Conservation (phyloP, 92 coral and sea anemone genomes). For the Nematostella vectensis region DNA sequence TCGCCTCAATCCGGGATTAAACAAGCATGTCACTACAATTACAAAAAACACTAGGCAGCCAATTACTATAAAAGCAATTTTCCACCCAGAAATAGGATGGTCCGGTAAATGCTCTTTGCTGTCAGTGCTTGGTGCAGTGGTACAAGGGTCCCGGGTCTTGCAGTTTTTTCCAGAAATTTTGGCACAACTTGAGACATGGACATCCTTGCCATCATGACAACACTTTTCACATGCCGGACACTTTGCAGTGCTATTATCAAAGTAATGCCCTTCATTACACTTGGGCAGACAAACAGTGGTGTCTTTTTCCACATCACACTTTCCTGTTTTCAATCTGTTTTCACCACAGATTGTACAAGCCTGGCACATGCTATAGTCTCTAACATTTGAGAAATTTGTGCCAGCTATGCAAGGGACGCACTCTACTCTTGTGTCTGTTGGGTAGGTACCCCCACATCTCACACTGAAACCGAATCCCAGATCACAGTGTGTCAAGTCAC, state of each 20-base stretch:
- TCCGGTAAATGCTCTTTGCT: too few relatives aligned
- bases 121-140: too few relatives aligned
- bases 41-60: neutral
- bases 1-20: too few relatives aligned
- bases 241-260: neutral
- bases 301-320: neutral
- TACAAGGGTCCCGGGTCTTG: too few relatives aligned
- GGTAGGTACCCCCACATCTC: neutral
- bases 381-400: neutral
- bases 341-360: neutral
- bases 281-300: neutral
- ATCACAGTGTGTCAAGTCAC: neutral
- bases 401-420: neutral
- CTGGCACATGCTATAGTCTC: neutral
- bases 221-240: neutral
- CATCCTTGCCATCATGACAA: neutral
- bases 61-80: neutral
- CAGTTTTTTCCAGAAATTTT: neutral
- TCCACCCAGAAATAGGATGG: too few relatives aligned
- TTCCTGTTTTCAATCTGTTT: neutral
- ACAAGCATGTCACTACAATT: too few relatives aligned
- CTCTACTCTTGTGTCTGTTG: neutral
- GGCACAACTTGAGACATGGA: neutral
- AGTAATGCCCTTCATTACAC: neutral
- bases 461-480: neutral